Percentiles rank a stretch among this genome's conserved stretches.
Evolutionary conservation across 1,140 invertebrate species (phyloP).

Genomic region (Drosophila nigrodunni): DNA sequence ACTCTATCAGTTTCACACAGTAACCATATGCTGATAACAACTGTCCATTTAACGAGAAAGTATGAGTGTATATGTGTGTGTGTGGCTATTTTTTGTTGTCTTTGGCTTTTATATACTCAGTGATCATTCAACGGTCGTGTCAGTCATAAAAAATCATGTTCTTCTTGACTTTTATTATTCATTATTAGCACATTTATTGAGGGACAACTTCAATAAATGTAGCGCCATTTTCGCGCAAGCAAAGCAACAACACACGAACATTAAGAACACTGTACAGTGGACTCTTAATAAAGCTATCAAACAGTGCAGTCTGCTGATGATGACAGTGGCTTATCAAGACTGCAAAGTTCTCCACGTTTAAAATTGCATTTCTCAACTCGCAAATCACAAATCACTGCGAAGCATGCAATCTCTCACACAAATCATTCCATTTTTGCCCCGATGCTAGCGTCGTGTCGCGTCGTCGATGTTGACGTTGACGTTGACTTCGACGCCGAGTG

Average conservation of each 20-base stretch:
- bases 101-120: constrained; percentile 20
- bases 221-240: constrained; percentile 21
- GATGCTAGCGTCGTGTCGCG: neutral
- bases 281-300: constrained; percentile 74
- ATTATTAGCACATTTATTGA: constrained; percentile 81
- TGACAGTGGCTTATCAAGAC: constrained; percentile 78
- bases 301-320: constrained; percentile 67
- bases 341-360: constrained; percentile 63
- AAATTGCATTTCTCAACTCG: constrained; percentile 82
- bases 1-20: constrained; percentile 32
- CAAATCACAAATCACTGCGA: constrained; percentile 81
- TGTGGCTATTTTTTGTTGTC: constrained; percentile 23
- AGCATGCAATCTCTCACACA: constrained; percentile 82
- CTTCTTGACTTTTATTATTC: constrained; percentile 81
- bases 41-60: neutral
- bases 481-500: constrained; percentile 62
- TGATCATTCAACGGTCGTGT: constrained; percentile 43
- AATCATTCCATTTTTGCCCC: constrained; percentile 76
- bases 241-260: neutral
- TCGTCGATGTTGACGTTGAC: neutral
- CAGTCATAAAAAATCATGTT: constrained; percentile 75
- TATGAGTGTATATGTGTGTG: neutral
- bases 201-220: constrained; percentile 51
- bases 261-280: neutral
- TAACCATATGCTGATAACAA: constrained; percentile 50